Evolutionary conservation across 2,797 vertebrate genomes (phyloP).

Genomic region (Tachyglossus aculeatus): DNA sequence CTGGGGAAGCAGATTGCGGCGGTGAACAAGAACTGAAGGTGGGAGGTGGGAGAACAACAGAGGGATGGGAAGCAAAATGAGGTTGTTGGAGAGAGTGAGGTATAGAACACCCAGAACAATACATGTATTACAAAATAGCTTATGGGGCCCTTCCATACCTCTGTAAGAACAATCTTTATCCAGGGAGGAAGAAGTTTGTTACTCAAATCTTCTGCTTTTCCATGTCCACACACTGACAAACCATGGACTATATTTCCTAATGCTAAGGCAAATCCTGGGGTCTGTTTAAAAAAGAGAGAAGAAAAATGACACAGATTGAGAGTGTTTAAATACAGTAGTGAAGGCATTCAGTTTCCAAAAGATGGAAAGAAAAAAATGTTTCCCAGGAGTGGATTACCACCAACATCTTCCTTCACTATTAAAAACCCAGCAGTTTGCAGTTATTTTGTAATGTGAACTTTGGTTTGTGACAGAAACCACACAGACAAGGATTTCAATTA

Average conservation of each 20-base stretch:
- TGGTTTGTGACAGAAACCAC: conserved; percentile 2
- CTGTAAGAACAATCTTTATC: conserved; percentile 88
- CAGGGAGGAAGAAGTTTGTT: conserved; percentile 85
- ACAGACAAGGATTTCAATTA: background rate
- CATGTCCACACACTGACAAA: conserved; percentile 86
- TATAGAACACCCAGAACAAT: background rate
- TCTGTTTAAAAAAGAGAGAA: conserved; percentile 71
- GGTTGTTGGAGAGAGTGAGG: too few species aligned
- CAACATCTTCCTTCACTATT: background rate
- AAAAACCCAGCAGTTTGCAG: background rate
- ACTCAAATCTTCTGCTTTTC: conserved; percentile 88
- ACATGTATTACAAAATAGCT: background rate
- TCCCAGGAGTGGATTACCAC: background rate
- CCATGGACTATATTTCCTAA: conserved; percentile 87
- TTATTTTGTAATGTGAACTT: background rate
- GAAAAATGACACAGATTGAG: background rate
- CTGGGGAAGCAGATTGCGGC: too few species aligned
- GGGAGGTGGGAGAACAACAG: too few species aligned
- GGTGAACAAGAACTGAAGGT: too few species aligned
- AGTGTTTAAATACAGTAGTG: background rate
- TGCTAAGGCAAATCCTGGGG: conserved; percentile 88
- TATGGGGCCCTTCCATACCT: conserved; percentile 74
- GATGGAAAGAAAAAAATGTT: background rate
- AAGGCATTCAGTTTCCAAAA: background rate
- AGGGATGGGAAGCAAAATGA: too few species aligned